These are phyloP conservation scores for Camptogramma bilineatum DNA, from an alignment of 2,888 invertebrate species.

Conservation along the genomic window DNA sequence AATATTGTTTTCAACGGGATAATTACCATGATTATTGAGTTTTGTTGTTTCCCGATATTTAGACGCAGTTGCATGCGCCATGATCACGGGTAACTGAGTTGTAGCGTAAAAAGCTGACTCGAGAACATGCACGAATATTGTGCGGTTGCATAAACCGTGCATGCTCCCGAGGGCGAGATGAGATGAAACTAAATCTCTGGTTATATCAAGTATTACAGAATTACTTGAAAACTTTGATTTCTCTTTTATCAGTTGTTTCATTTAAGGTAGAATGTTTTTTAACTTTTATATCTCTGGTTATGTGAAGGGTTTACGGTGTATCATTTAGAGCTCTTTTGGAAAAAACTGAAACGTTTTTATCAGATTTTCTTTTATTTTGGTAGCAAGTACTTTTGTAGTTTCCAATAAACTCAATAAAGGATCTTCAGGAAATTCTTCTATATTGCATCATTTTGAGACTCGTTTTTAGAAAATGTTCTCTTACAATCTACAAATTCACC, in stretches of 20 bases:
- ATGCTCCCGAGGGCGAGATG: no score
- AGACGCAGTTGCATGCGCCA: no score
- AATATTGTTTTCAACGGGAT: no score
- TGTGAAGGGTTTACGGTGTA: neutral
- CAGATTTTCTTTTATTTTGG: neutral
- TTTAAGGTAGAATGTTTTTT: constrained; percentile 2
- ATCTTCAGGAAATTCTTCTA: constrained; percentile 18
- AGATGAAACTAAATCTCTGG: neutral
- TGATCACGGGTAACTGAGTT: no score
- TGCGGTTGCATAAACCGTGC: no score
- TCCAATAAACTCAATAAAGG: neutral
- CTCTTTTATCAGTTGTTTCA: constrained; percentile 14
- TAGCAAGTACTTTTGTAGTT: constrained; percentile 1
- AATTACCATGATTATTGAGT: no score
- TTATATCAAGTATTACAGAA: neutral
- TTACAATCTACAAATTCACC: constrained; percentile 79
- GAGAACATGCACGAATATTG: no score
- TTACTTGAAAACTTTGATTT: neutral
- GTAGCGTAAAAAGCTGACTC: no score
- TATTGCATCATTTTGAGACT: constrained; percentile 38
- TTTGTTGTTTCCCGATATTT: no score
- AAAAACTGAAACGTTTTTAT: neutral
- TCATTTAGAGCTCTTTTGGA: constrained; percentile 10
- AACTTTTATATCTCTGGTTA: constrained; percentile 7
- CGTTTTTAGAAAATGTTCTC: constrained; percentile 70